phyloP scores from a whole-genome alignment of 2,797 vertebrate species.

The Bradypodion ventrale region DNA sequence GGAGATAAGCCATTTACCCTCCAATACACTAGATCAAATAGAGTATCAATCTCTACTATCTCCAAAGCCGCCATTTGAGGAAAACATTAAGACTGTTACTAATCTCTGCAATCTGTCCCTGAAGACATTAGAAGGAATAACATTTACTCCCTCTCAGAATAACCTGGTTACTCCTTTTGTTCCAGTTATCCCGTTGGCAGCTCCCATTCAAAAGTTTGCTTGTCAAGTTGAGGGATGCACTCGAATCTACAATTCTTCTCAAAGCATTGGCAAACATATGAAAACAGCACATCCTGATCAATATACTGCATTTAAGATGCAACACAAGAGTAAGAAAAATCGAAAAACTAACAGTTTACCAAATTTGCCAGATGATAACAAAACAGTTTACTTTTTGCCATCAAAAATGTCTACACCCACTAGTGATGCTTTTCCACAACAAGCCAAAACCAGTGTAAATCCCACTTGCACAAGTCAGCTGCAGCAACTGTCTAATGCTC shows the following conservation, averaged over 20 bases:
- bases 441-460: conserved; percentile 74
- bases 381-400: conserved; percentile 69
- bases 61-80: conserved; percentile 75
- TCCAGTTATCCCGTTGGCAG: conserved; percentile 64
- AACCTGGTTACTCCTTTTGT: conserved; percentile 65
- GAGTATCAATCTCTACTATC: conserved; percentile 68
- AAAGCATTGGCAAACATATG: conserved; percentile 96
- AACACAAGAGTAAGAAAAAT: conserved; percentile 81
- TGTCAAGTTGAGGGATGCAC: conserved; percentile 90
- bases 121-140: conserved; percentile 76
- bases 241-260: conserved; percentile 88
- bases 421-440: conserved; percentile 72
- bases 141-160: conserved; percentile 67
- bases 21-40: conserved; percentile 68
- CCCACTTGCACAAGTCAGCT: conserved; percentile 69
- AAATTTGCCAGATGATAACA: conserved; percentile 69
- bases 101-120: conserved; percentile 74
- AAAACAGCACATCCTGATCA: conserved; percentile 90
- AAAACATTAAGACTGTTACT: conserved; percentile 71
- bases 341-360: conserved; percentile 67
- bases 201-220: conserved; percentile 81
- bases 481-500: conserved; percentile 72
- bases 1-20: conserved; percentile 71
- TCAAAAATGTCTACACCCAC: conserved; percentile 69
- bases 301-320: conserved; percentile 88